Base-by-base conservation (phyloP, 1,140 invertebrate genomes). In the Papilio helenus region DNA sequence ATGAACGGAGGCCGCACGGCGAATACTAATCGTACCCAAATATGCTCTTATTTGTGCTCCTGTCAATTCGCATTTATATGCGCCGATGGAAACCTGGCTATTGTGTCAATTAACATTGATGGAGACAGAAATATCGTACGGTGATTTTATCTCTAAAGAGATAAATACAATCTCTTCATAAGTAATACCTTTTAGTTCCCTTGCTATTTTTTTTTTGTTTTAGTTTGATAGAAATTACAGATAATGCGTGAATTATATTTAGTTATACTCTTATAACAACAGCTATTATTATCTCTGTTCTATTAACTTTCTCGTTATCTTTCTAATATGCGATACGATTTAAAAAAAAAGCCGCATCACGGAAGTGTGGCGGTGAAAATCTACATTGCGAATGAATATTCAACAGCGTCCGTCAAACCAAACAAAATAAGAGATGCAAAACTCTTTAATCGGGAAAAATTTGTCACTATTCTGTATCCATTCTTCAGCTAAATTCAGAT, bases 21-120 rank as follows among this genome's bases (percentile, higher is more conserved):
- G 51, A 76, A 76, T 76, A 76, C 72, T 74, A 74, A 74, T 74
- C 39, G 72, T 20, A 20, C 39, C 20, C 72, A 74, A 74, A 74
- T 46, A 46, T 46, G 44, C 39, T 46, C 72, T 44, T 46, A 74
- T 74, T 46, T 46, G 72, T 74, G 39, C 44, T 49, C 72, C 42
- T 16, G 72, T 23, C 42, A 74, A 74, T 74, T 74, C 20, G 3
- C 20, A 46, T 26, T 26, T 49, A 26, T 46, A 74, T 20, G 39
- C 42, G 8, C 12, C 42, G 20, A 74, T 26, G 26, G 14, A 68
- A 14, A 68, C 26, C 26, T 68, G 26, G 23, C 61, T 68, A 34
- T 68, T 68, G 26, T 68, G 61, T 7, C 61, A 26, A 68, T 68
- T 68, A 68, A 65, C 26, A 9, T 16, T 29, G 26, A 68, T 29